These are phyloP conservation scores for Phlogophora meticulosa DNA, from an alignment of 2,888 invertebrate genomes.

Conservation along the genomic window DNA sequence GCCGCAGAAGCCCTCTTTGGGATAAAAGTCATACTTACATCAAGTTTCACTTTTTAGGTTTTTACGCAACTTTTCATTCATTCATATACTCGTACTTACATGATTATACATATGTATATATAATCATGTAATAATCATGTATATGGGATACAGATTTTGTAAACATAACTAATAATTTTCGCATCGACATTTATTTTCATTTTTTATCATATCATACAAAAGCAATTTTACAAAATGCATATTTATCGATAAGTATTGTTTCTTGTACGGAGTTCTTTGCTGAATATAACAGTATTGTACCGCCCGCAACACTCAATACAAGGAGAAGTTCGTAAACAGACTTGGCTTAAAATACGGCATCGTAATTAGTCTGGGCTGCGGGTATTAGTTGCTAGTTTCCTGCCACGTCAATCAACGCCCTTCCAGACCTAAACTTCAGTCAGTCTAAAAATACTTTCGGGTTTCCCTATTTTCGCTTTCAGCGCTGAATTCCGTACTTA, in stretches of 20 bases:
- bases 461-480: slow-evolving; percentile 32
- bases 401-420: slow-evolving; percentile 64
- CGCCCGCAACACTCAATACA: slow-evolving; percentile 7
- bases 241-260: slow-evolving; percentile 4
- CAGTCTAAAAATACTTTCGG: slow-evolving; percentile 54
- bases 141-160: not conserved
- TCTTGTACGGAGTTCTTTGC: slow-evolving; percentile 3
- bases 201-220: not conserved
- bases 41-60: slow-evolving; percentile 1
- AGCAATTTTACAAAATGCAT: not conserved
- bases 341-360: slow-evolving; percentile 56
- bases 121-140: too few species aligned
- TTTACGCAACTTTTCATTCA: too few species aligned
- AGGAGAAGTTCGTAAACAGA: slow-evolving; percentile 41
- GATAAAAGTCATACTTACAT: slow-evolving; percentile 34
- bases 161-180: not conserved
- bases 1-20: slow-evolving; percentile 21
- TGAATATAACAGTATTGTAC: slow-evolving; percentile 6
- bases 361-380: slow-evolving; percentile 55
- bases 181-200: not conserved
- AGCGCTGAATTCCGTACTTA: slow-evolving; percentile 4
- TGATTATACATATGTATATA: too few species aligned
- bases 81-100: too few species aligned
- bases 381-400: slow-evolving; percentile 62
- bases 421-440: slow-evolving; percentile 41